Conservation (phyloP, 2,797 vertebrate genomes). For the Malacoraja senta region DNA sequence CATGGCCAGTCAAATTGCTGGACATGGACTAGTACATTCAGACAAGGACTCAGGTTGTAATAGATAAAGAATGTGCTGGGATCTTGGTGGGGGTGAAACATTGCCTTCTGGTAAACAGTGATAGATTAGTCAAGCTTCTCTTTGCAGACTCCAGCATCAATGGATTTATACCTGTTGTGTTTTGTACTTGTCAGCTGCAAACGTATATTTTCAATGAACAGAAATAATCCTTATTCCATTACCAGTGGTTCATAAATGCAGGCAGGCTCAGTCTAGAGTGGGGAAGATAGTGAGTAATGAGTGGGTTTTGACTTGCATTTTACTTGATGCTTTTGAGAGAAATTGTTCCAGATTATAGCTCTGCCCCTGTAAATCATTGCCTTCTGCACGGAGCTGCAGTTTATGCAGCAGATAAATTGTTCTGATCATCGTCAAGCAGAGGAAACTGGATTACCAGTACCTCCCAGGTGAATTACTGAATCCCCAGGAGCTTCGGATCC, state of each 20-base stretch:
- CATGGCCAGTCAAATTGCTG: background rate
- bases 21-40: background rate
- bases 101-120: background rate
- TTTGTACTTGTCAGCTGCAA: background rate
- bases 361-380: background rate
- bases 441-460: background rate
- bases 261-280: background rate
- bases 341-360: background rate
- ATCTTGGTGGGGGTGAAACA: background rate
- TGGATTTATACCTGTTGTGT: background rate
- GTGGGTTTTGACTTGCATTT: background rate
- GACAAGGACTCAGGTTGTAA: background rate
- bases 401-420: background rate
- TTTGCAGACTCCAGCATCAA: background rate
- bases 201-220: background rate
- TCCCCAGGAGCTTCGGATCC: background rate
- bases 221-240: constrained; percentile 19
- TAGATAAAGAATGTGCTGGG: background rate
- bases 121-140: background rate
- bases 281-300: background rate
- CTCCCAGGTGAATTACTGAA: background rate
- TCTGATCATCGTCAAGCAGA: background rate
- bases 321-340: background rate
- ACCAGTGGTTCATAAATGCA: background rate
- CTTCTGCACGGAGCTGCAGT: background rate